Base-by-base conservation (phyloP, 2,888 invertebrate species). In the Blastobasis lacticolella region DNA sequence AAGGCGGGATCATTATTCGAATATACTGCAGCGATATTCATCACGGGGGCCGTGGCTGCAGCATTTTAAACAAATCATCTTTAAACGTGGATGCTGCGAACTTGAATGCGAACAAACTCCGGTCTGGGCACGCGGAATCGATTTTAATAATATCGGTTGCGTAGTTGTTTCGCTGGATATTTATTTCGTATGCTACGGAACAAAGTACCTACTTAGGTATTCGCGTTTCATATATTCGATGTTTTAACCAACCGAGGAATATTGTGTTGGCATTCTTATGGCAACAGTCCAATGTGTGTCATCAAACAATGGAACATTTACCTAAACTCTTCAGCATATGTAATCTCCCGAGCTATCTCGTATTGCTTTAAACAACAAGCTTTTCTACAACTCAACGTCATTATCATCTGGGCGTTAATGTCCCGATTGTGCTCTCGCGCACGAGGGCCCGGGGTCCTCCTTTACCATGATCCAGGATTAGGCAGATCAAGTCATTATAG, bases 61-160 rank as follows among this genome's bases (percentile, higher is more conserved):
- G 81, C 68, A 79, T 86, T 86, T 86, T 83, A 85, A 84, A 86
- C 86, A 87, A 87, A 87, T 88, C 87, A 87, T 88, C 85, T 87
- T 82, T 81, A 75, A 75, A 76, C 65, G 71, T 71, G 69, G 66
- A 71, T 64, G 65, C 66, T 57, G 63, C 58, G 57, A 41, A 57
- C 54, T 41, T 53, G 58, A 62, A 69, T 71, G 68, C 60, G 67
- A 71, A 66, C 67, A 65, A 58, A 67, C 65, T 63, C 57, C 54
- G 56, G 53, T 49, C 50, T 51, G 47, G 51, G 49, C 53, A 61
- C 59, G 58, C 64, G 64, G 73, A 72, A 75, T 78, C 70, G 66
- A 78, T 78, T 78, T 77, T 73, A 81, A 78, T 80, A 78, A 75
- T 74, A 62, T 60, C 54, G 48, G 50, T 50, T 62, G 61, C 62